phyloP scores from a whole-genome alignment of 2,113 vertebrate species.

The Apteryx owenii region DNA sequence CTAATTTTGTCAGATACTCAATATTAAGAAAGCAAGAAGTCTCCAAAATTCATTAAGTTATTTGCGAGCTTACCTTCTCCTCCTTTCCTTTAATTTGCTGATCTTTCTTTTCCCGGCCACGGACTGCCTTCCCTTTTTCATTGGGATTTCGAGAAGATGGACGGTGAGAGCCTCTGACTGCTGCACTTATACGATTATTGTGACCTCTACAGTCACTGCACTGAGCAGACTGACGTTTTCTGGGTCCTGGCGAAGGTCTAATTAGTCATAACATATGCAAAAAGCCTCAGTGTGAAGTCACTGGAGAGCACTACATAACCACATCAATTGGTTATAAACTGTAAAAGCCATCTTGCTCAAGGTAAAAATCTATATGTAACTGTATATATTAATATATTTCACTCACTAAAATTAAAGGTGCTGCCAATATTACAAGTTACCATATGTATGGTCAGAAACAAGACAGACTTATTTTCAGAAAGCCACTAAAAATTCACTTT shows the following conservation, averaged over 20 bases:
- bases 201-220: conserved; percentile 86
- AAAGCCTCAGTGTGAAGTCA: conserved; percentile 48
- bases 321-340: not conserved
- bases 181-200: conserved; percentile 82
- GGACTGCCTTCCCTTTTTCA: conserved; percentile 83
- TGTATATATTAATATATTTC: not conserved
- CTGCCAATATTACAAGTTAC: not conserved
- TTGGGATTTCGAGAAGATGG: conserved; percentile 81
- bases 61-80: conserved; percentile 86
- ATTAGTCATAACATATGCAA: conserved; percentile 47
- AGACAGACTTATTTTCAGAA: not conserved
- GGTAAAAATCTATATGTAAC: not conserved
- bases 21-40: not conserved
- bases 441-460: not conserved
- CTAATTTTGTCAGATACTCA: not conserved
- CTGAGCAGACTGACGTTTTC: conserved; percentile 82
- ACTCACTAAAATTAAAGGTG: not conserved
- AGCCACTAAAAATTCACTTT: not conserved
- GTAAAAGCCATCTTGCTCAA: not conserved
- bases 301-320: not conserved
- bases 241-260: conserved; percentile 85
- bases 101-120: conserved; percentile 90
- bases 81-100: conserved; percentile 86
- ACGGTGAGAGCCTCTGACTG: conserved; percentile 81
- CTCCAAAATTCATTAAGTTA: not conserved